Base-by-base conservation (phyloP, 1,140 invertebrate genomes). In the Drosophila prosaltans region DNA sequence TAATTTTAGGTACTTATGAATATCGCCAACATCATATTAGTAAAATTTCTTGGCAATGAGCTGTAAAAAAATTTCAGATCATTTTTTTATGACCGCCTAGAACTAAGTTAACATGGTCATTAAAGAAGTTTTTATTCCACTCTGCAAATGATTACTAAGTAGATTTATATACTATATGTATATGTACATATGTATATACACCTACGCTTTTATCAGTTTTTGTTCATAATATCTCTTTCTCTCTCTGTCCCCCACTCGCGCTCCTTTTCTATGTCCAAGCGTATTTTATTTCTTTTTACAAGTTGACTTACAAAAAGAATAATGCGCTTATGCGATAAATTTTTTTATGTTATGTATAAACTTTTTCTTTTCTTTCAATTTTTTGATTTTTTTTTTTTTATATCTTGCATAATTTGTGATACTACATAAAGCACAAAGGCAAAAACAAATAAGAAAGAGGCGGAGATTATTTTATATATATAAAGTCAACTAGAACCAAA, bases 271-370 rank as follows among this genome's bases (percentile, higher is more conserved):
- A 65, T 40, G 74, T 77, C 74, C 63, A 60, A 68, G 21, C n/a
- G 45, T 54, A 60, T 45, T 66, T 78, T 73, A 77, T 66, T 66
- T 78, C 65, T 40, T 51, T 65, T 65, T 62, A 39, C 48, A 77
- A 77, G 70, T 77, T 40, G 63, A 3, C 41, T 61, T 30, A 74
- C 51, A 82, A 67, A 36, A 45, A 57, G 40, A 71, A 58, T 72
- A 71, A 78, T 78, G 74, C 41, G 63, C 69, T 80, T 69, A 80
- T 80, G 61, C 36, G 43, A 74, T 74, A 81, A 40, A 68, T 82
- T 83, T 30, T 69, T 73, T 68, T 73, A 73, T 76, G 63, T 80
- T 65, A 81, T 81, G 69, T 36, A 39, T 30, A 78, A 85, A 86
- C 58, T 78, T 86, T 71, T 86, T 62, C 51, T 55, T 68, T 24